These are phyloP conservation scores for Macroteleia sp. DNA, from an alignment of 2,888 invertebrate species.

Conservation along the genomic window DNA sequence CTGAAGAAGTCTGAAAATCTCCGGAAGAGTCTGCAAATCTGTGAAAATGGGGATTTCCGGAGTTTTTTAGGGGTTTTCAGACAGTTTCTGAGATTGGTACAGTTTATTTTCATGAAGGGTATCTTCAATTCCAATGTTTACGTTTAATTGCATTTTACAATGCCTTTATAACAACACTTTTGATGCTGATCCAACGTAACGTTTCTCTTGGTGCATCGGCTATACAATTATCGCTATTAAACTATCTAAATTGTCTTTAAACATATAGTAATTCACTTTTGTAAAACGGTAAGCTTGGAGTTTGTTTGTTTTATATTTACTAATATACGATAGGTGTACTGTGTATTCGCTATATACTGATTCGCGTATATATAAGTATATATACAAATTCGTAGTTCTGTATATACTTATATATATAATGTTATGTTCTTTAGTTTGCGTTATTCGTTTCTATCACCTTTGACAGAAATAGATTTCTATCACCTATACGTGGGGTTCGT, in stretches of 20 bases:
- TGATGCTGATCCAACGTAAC: no score
- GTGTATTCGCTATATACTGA: constrained; percentile 53
- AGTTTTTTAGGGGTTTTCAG: no score
- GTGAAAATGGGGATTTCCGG: no score
- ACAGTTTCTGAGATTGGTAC: no score
- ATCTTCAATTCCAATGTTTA: no score
- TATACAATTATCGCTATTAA: constrained; percentile 63
- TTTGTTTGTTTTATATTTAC: constrained; percentile 49
- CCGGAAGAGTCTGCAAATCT: no score
- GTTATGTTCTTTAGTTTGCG: constrained; percentile 57
- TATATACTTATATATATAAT: constrained; percentile 51
- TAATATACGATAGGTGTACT: constrained; percentile 53
- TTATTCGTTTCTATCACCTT: constrained; percentile 51
- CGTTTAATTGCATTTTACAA: no score
- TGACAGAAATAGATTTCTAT: constrained; percentile 27
- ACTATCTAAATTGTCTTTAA: constrained; percentile 60
- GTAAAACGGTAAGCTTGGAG: constrained; percentile 64
- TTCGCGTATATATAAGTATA: constrained; percentile 49
- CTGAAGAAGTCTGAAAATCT: no score
- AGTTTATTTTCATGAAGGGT: no score
- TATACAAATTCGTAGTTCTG: constrained; percentile 34
- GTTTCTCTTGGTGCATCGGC: constrained; percentile 49
- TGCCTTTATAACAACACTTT: no score
- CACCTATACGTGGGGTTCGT: constrained; percentile 29
- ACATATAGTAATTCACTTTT: constrained; percentile 65